Conservation (phyloP, 2,113 vertebrate species). For the Salvator merianae region DNA sequence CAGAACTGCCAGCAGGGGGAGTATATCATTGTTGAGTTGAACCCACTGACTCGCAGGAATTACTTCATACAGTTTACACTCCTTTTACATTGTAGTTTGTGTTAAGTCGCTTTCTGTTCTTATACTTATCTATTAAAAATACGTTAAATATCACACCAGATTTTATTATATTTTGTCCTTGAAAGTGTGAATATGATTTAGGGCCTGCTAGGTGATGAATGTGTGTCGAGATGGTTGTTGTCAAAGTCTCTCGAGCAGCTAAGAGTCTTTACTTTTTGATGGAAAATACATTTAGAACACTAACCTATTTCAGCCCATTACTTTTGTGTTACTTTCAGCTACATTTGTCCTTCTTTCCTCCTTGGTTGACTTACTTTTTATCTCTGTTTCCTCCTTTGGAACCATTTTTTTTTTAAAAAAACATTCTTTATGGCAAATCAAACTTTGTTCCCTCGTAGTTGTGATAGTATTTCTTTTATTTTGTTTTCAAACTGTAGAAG, state of each 20-base stretch:
- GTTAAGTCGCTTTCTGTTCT: background rate
- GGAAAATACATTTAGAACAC: conserved; percentile 17
- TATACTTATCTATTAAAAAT: background rate
- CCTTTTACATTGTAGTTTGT: background rate
- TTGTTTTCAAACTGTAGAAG: background rate
- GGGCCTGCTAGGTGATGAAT: background rate
- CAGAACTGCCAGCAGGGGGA: background rate
- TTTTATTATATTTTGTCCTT: background rate
- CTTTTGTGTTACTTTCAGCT: background rate
- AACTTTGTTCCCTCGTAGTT: background rate
- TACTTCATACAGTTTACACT: background rate
- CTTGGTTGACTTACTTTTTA: background rate
- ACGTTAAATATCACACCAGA: background rate
- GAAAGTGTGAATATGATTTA: background rate
- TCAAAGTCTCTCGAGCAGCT: background rate
- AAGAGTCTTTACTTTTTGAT: conserved; percentile 9
- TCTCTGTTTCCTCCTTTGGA: background rate
- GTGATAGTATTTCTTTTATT: background rate
- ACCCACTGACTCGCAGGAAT: background rate
- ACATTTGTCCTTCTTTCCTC: background rate
- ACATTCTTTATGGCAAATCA: background rate
- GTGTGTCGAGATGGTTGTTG: background rate
- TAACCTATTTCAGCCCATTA: conserved; percentile 1
- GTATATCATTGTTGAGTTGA: background rate
- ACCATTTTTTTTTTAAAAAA: background rate